Base-by-base conservation (phyloP, 2,113 vertebrate genomes). In the Gavialis gangeticus region DNA sequence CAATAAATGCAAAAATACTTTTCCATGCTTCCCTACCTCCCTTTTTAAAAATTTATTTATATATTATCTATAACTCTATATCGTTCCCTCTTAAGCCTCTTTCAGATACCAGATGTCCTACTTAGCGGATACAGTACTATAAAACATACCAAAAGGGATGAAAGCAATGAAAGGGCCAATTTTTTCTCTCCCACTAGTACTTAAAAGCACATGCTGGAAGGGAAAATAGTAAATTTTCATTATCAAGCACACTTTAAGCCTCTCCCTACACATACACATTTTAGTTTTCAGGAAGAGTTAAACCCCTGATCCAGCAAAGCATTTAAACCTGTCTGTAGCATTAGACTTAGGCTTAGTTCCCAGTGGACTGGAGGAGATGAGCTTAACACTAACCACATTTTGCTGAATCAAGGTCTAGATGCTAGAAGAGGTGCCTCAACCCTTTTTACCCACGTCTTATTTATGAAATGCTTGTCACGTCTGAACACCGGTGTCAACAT, bases 71-170 rank as follows among this genome's bases (percentile, higher is more conserved):
- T 80, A 46, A 95, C 81, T 56, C 92, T 84, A 86, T 82, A 89
- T 94, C 10, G 92, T 37, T 85, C 90, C 82, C 92, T 91, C 88
- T 92, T 6, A 86, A 25, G 91, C 84, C 75, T 66, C 58, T 77
- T 95, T 87, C 73, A 88, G 34, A 90, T 56, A 78, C 95, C 97
- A 98, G 97, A 97, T 97, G 97, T 97, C 95, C 92, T 93, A 3
- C 86, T 96, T 88, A 97, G 97, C 96, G 93, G 90, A 90, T 19
- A 92, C 97, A 95, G 87, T 84, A 67, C 96, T 12, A 91, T 88
- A 92, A 96, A 96, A 93, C 82, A 94, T 94, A 89, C 92, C 96
- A 95, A 79, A 80, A 94, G 92, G 95, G 84, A 86, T 0, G 82
- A 87, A 87, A 3, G 82, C 82, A 69, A 22, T 58, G 79, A 92